Conservation (phyloP, 2,888 invertebrate genomes). For the Thelaira solivaga region DNA sequence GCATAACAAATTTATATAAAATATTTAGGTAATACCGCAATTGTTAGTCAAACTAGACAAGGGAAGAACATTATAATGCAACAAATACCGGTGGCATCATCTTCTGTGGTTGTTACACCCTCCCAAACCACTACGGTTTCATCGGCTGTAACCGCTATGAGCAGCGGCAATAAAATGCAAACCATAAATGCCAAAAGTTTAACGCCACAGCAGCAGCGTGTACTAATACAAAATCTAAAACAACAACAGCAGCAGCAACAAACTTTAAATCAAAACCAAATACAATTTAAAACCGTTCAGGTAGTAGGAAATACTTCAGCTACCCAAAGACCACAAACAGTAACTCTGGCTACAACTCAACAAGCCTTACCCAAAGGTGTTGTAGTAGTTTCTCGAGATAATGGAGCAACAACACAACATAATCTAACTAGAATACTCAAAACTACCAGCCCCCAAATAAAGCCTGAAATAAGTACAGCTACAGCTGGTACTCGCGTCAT, state of each 20-base stretch:
- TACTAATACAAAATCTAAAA: conserved; percentile 74
- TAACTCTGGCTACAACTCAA: conserved; percentile 46
- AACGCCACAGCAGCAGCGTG: conserved; percentile 74
- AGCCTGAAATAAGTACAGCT: conserved; percentile 31
- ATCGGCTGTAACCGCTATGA: conserved; percentile 36
- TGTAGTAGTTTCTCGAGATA: conserved; percentile 39
- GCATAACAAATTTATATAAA: background rate
- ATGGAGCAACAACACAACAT: conserved; percentile 40
- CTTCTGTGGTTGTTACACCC: conserved; percentile 51
- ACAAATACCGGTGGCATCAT: conserved; percentile 52
- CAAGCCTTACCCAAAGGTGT: conserved; percentile 40
- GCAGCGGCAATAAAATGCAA: conserved; percentile 67
- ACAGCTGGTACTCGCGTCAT: conserved; percentile 49
- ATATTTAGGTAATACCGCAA: conserved; percentile 68
- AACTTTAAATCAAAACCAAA: conserved; percentile 65
- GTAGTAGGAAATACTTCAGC: conserved; percentile 46
- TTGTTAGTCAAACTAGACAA: conserved; percentile 65
- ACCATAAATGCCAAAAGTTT: conserved; percentile 71
- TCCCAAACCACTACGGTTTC: conserved; percentile 61
- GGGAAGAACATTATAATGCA: conserved; percentile 63
- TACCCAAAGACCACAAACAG: conserved; percentile 56
- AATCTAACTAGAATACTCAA: conserved; percentile 57
- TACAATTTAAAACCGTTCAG: conserved; percentile 68
- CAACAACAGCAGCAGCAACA: conserved; percentile 68
- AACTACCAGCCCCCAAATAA: conserved; percentile 46